Conservation (phyloP, 2,888 invertebrate genomes). For the Ectemnius lituratus region DNA sequence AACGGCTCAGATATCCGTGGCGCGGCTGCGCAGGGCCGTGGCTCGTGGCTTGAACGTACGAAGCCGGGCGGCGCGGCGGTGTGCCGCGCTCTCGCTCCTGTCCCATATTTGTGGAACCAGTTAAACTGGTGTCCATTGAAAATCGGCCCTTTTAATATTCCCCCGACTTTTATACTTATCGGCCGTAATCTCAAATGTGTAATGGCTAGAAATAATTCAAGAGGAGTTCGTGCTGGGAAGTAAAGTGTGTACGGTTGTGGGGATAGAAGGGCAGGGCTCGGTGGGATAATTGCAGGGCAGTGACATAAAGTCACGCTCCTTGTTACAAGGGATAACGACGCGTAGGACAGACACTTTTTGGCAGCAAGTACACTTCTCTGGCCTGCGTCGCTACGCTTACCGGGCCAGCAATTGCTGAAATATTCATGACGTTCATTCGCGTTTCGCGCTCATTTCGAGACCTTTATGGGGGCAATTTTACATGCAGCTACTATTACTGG, state of each 20-base stretch:
- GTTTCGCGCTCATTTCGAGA: background rate
- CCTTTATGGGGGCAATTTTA: slow-evolving; percentile 37
- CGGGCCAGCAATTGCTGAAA: slow-evolving; percentile 29
- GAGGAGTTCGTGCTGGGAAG: background rate
- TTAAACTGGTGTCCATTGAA: slow-evolving; percentile 42
- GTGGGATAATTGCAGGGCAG: background rate
- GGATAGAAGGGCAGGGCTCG: background rate
- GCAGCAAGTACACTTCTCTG: slow-evolving; percentile 1
- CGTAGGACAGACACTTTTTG: slow-evolving; percentile 16
- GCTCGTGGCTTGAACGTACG: no score
- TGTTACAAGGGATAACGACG: slow-evolving; percentile 21
- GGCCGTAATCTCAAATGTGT: background rate
- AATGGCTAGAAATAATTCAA: slow-evolving; percentile 6
- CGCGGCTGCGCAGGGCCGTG: background rate
- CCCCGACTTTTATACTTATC: background rate
- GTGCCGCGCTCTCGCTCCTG: slow-evolving; percentile 28
- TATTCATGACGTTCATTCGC: slow-evolving; percentile 30
- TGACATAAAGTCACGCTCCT: slow-evolving; percentile 22
- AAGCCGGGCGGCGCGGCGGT: slow-evolving; percentile 22
- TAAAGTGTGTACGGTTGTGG: background rate
- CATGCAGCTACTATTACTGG: slow-evolving; percentile 33
- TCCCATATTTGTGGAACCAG: slow-evolving; percentile 51
- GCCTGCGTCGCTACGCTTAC: background rate
- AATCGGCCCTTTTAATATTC: slow-evolving; percentile 21
- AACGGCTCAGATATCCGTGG: slow-evolving; percentile 19